phyloP scores from a whole-genome alignment of 2,113 vertebrate genomes.

The Phyllostomus discolor region DNA sequence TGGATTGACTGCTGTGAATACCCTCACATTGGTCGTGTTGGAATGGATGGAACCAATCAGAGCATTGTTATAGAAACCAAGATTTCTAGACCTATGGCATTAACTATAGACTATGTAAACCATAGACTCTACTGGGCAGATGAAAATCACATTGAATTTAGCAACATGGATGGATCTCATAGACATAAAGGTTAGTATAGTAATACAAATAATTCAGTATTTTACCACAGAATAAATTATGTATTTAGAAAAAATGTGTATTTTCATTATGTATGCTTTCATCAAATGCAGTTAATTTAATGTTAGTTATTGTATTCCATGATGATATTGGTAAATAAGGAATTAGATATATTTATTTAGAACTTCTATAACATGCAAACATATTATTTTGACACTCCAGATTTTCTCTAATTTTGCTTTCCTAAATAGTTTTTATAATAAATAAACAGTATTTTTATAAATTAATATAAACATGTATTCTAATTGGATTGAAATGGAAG shows the following conservation, averaged over 20 bases:
- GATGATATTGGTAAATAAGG: not conserved
- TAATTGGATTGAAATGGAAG: not conserved
- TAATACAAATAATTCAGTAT: not conserved
- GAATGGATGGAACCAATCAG: conserved; percentile 95
- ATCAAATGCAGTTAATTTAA: conserved; percentile 14
- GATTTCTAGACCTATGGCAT: conserved; percentile 92
- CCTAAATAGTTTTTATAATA: not conserved
- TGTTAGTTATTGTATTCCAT: not conserved
- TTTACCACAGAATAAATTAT: not conserved
- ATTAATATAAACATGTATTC: not conserved
- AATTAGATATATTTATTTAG: not conserved
- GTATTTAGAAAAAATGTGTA: not conserved
- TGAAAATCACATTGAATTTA: conserved; percentile 95
- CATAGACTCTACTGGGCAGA: conserved; percentile 97
- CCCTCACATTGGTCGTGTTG: conserved; percentile 92
- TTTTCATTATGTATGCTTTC: not conserved
- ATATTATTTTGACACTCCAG: not conserved
- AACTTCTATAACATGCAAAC: not conserved
- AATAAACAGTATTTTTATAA: not conserved
- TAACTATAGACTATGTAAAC: conserved; percentile 98
- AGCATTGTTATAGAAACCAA: conserved; percentile 90
- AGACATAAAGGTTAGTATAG: conserved; percentile 89
- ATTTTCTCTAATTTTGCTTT: not conserved
- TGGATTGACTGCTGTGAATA: conserved; percentile 98
- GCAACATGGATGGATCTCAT: conserved; percentile 94